phyloP scores from a whole-genome alignment of 2,888 invertebrate genomes.

The Torymus auratus region DNA sequence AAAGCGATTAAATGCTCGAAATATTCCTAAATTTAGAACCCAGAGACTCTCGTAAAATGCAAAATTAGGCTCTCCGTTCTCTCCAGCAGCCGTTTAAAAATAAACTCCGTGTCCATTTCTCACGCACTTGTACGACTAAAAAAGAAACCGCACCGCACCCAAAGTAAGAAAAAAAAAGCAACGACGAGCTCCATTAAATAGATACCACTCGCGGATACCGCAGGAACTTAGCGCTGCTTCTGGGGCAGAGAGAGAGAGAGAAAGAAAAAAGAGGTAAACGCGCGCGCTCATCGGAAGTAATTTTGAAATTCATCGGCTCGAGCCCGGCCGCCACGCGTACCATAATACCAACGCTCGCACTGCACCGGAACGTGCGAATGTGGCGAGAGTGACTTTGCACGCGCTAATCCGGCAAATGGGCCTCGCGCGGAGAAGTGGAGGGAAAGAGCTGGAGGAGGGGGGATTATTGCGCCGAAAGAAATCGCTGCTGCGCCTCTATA shows the following conservation, averaged over 20 bases:
- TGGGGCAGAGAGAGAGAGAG: neutral
- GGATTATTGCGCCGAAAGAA: slow-evolving; percentile 34
- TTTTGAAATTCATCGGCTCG: slow-evolving; percentile 5
- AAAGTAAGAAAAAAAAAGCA: too few species aligned
- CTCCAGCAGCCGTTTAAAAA: too few species aligned
- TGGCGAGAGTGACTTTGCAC: neutral
- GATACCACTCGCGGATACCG: neutral
- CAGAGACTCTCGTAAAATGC: too few species aligned
- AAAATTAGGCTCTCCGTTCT: too few species aligned
- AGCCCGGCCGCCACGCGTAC: neutral
- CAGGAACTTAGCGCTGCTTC: neutral
- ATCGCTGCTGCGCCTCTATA: slow-evolving; percentile 25
- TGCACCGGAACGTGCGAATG: neutral
- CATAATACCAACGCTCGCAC: too few species aligned
- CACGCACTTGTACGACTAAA: too few species aligned
- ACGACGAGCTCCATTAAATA: neutral
- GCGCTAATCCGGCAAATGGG: slow-evolving; percentile 46
- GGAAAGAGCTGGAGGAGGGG: neutral
- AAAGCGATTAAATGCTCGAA: too few species aligned
- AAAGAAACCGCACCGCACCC: too few species aligned
- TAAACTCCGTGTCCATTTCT: too few species aligned
- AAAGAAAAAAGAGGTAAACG: neutral
- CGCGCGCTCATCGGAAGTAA: slow-evolving; percentile 16
- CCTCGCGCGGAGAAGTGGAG: neutral
- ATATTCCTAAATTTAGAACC: too few species aligned